Evolutionary conservation across 2,888 invertebrate genomes (phyloP), one percentile per base, ranked within the genome.

Genomic region (Amorpha juglandis): DNA sequence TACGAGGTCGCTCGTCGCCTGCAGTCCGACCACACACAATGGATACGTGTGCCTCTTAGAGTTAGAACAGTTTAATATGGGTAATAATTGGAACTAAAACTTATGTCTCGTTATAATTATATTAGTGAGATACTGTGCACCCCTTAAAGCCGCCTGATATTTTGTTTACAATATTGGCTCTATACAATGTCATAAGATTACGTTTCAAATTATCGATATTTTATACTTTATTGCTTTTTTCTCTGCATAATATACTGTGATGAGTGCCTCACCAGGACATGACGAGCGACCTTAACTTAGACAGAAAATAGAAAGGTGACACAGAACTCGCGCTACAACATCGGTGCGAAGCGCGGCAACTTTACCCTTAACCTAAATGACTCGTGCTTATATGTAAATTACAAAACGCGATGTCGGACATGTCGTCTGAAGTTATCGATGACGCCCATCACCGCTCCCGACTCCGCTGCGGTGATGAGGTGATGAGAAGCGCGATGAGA

Each of bases 291-390:
- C 53, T 33, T 35, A 11, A 9, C 38, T 19, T 38, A 6, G 38
- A 42, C 42, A 16, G 19, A 35, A 4, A 35, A 55, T 38, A 12
- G 16, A 9, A 12, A 19, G 42, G 58, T 16, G 16, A 55, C 16
- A 21, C 55, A 16, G 55, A 19, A 38, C 16, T 9, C 19, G 42
- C 58, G 58, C 19, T 16, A 55, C 38, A 55, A 42, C 16, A 35
- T 4, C 35, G 19, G 58, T 58, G 58, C 58, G 42, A 58, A 58
- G 42, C 58, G 58, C 58, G 38, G 58, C 58, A 19, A 58, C 58
- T 58, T 58, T 58, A 58, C 58, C 19, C 42, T 58, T 58, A 58
- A 58, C 58, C 58, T 58, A 58, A 19, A 58, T 42, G 58, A 58
- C 58, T 58, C 58, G 38, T 42, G 58, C 58, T 42, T 58, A 42